Conservation (phyloP, 2,113 vertebrate species). For the Morone saxatilis region DNA sequence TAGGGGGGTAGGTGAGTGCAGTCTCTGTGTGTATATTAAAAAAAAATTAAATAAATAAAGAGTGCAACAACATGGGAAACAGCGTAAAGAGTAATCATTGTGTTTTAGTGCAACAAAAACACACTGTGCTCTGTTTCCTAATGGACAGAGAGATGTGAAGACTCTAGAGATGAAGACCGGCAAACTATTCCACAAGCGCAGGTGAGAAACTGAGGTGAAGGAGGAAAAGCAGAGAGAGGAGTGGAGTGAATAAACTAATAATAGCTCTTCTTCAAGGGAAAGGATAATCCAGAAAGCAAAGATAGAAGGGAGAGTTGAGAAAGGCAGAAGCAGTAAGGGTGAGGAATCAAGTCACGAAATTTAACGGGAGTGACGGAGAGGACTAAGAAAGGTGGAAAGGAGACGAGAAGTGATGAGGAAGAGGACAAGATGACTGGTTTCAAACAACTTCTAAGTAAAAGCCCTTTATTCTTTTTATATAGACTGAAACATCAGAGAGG, state of each 20-base stretch:
- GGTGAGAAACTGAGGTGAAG: background rate
- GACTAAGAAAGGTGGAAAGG: background rate
- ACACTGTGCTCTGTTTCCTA: background rate
- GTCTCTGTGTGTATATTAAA: background rate
- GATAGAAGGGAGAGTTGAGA: background rate
- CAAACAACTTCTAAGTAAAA: slow-evolving; percentile 11
- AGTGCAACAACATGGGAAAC: background rate
- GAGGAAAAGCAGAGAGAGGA: background rate
- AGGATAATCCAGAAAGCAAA: background rate
- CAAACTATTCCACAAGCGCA: background rate
- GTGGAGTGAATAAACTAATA: accelerated
- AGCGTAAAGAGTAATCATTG: background rate
- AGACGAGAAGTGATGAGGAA: too few relatives aligned
- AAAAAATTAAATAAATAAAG: too few relatives aligned
- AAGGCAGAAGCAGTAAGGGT: too few relatives aligned
- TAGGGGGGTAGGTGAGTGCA: background rate
- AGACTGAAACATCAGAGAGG: background rate
- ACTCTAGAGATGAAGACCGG: background rate
- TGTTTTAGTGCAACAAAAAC: background rate
- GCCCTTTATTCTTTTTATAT: background rate
- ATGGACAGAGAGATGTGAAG: slow-evolving; percentile 5
- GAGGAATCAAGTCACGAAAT: background rate
- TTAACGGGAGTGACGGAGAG: background rate
- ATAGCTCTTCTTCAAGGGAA: background rate
- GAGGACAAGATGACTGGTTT: slow-evolving; percentile 10